Evolutionary conservation across 1,140 invertebrate genomes (phyloP).

Genomic region (Drosophila saltans): DNA sequence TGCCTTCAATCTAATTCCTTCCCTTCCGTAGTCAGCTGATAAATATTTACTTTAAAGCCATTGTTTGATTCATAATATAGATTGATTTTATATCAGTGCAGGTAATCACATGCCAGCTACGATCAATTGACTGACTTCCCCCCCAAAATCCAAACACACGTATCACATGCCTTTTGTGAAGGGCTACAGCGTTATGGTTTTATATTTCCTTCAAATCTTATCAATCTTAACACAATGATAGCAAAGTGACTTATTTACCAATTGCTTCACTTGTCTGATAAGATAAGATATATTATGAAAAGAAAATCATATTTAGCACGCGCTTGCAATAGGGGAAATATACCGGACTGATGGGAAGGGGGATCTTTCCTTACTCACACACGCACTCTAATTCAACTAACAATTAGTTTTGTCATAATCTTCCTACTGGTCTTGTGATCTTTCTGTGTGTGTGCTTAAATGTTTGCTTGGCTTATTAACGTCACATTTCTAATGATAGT

Average conservation of each 20-base stretch:
- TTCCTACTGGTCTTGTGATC: constrained; percentile 65
- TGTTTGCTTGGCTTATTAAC: constrained; percentile 61
- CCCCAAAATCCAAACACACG: constrained; percentile 2
- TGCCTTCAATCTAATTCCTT: neutral
- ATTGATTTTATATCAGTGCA: constrained; percentile 10
- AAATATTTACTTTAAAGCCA: constrained; percentile 17
- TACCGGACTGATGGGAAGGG: neutral
- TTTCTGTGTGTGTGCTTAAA: neutral
- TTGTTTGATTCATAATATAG: constrained; percentile 10
- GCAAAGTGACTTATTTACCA: constrained; percentile 71
- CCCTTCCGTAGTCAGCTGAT: constrained; percentile 38
- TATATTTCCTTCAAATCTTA: constrained; percentile 24
- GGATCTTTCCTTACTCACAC: neutral
- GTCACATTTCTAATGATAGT: constrained; percentile 24
- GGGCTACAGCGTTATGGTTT: neutral
- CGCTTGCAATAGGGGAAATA: constrained; percentile 20
- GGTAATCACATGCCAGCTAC: constrained; percentile 70
- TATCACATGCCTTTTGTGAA: constrained; percentile 61
- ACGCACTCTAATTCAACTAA: constrained; percentile 33
- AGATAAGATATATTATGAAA: constrained; percentile 50
- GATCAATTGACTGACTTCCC: constrained; percentile 53
- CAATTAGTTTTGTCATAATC: constrained; percentile 65
- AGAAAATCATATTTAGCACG: constrained; percentile 52
- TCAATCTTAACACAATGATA: constrained; percentile 56
- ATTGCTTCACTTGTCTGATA: constrained; percentile 60